Base-by-base conservation (phyloP, 2,888 invertebrate genomes). In the Erebia palarica region DNA sequence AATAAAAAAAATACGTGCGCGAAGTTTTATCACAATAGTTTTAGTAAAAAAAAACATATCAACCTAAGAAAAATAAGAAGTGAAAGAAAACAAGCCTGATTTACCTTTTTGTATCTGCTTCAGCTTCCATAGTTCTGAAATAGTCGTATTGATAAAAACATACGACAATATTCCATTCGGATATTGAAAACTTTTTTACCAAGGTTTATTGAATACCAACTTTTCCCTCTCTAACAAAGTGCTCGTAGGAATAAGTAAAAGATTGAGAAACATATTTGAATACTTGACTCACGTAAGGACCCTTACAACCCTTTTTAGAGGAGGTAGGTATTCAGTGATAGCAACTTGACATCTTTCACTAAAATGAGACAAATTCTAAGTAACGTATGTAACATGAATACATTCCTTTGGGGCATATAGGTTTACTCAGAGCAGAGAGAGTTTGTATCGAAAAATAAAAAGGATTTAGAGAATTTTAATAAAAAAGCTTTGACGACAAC, bases 241-340 rank as follows among this genome's bases (percentile, higher is more conserved):
- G 65, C 36, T n/a, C 36, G 65, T 65, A 11, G 16, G 18, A 44
- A 47, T 65, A 65, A 36, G 53, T 53, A 65, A 16, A 65, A 65
- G 65, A 65, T 65, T 55, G 65, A 55, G 53, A 53, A 53, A 65
- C 65, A 65, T 65, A 73, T 73, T 70, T 73, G 70, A 58, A 65
- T 65, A 73, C 73, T 71, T 73, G 65, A 71, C 73, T 68, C 65
- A 69, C 65, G 71, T 71, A 71, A 68, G 63, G 57, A 66, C 68
- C 68, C 63, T 73, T 21, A 44, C 57, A 73, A 73, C 73, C 73
- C 71, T 65, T 71, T 70, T 73, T 63, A 71, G 65, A 65, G 68
- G 57, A 18, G 55, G 55, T 18, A 18, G 55, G 55, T 18, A 73
- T 73, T 68, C 71, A 68, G 73, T 66, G 73, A 73, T 73, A 71